Conservation (phyloP, 2,113 vertebrate genomes). For the Gymnorhina tibicen region DNA sequence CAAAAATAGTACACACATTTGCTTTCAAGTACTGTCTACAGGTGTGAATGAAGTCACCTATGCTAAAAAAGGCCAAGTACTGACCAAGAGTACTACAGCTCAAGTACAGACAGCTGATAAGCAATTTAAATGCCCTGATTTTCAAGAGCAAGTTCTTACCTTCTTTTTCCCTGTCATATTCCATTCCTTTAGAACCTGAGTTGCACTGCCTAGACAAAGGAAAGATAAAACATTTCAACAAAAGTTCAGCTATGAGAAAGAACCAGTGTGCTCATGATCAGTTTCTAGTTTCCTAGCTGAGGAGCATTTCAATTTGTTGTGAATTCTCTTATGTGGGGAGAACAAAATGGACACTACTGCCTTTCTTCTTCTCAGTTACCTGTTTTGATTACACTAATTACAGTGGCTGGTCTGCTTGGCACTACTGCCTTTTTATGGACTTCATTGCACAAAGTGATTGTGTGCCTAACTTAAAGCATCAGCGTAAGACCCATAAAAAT, state of each 20-base stretch:
- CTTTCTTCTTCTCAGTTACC: background rate
- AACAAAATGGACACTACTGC: background rate
- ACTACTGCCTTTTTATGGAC: background rate
- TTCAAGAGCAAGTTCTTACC: slow-evolving; percentile 64
- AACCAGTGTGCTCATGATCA: background rate
- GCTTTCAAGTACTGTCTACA: background rate
- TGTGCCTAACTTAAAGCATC: background rate
- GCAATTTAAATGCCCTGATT: background rate
- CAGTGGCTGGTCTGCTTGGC: background rate
- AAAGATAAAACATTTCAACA: slow-evolving; percentile 55
- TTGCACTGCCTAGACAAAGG: slow-evolving; percentile 68
- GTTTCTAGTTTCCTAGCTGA: background rate
- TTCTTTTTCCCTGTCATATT: slow-evolving; percentile 81
- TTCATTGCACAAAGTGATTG: background rate
- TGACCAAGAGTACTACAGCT: background rate
- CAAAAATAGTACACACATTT: background rate
- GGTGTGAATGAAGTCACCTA: background rate
- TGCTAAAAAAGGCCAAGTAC: background rate
- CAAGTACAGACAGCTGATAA: background rate
- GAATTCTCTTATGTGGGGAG: background rate
- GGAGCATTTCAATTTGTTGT: background rate
- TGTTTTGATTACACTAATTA: background rate
- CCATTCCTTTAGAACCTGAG: slow-evolving; percentile 81
- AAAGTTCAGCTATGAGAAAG: background rate
- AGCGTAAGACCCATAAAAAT: background rate